Evolutionary conservation across 1,140 invertebrate species (phyloP).

Genomic region (Fragariocoptes setiger): DNA sequence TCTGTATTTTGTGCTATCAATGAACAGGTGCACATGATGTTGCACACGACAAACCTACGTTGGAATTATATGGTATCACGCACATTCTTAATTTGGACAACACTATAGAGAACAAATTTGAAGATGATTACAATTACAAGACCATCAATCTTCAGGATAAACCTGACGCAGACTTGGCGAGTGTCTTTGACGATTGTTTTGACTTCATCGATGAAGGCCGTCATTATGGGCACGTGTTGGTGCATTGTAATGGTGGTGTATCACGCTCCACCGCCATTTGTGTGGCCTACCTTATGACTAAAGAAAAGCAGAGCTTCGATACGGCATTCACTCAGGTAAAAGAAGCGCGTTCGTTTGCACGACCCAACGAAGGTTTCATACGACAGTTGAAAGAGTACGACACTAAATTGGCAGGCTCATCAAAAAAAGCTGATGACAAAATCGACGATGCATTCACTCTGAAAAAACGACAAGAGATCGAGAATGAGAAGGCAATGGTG

Average conservation of each 20-base stretch:
- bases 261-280: slow-evolving; percentile 49
- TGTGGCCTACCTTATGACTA: slow-evolving; percentile 46
- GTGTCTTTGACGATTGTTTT: slow-evolving; percentile 14
- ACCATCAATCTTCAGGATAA: slow-evolving; percentile 15
- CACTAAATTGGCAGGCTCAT: slow-evolving; percentile 9
- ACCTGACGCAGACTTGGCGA: slow-evolving; percentile 11
- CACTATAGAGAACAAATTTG: slow-evolving; percentile 14
- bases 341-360: slow-evolving; percentile 26
- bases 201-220: slow-evolving; percentile 16
- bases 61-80: slow-evolving; percentile 28
- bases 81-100: slow-evolving; percentile 26
- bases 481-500: slow-evolving; percentile 15
- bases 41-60: slow-evolving; percentile 22
- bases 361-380: slow-evolving; percentile 45
- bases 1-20: background rate
- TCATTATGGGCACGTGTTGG: slow-evolving; percentile 28
- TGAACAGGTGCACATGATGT: slow-evolving; percentile 45
- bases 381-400: slow-evolving; percentile 24
- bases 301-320: slow-evolving; percentile 25
- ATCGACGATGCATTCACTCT: slow-evolving; percentile 8
- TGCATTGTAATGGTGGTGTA: slow-evolving; percentile 64
- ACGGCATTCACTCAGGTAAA: slow-evolving; percentile 31
- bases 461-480: slow-evolving; percentile 22
- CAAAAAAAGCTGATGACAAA: slow-evolving; percentile 1
- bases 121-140: slow-evolving; percentile 16